phyloP scores from a whole-genome alignment of 2,888 invertebrate species.

The Oxyscelio sp. region DNA sequence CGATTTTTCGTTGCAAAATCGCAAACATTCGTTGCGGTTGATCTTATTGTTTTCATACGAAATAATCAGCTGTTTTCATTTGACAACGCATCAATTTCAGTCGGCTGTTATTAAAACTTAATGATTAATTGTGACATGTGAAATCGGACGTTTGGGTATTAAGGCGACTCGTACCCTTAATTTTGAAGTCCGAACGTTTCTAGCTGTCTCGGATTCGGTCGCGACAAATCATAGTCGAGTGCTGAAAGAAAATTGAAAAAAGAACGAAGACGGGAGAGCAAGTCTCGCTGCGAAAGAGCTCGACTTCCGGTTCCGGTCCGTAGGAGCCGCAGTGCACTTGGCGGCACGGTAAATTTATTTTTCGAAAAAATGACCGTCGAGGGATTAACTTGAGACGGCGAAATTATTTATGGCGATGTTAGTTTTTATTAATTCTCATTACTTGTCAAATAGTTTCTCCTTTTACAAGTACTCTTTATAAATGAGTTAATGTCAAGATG shows the following conservation, averaged over 20 bases:
- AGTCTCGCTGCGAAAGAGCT: slow-evolving; percentile 27
- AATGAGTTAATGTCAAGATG: too few relatives aligned
- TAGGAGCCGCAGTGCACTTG: slow-evolving; percentile 22
- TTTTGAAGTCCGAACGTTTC: slow-evolving; percentile 6
- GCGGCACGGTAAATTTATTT: slow-evolving; percentile 40
- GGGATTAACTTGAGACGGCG: background rate
- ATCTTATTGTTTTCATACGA: background rate
- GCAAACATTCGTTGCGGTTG: background rate
- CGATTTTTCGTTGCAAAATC: too few relatives aligned
- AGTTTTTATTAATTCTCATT: slow-evolving; percentile 4
- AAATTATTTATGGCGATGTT: slow-evolving; percentile 18
- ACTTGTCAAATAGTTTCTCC: too few relatives aligned
- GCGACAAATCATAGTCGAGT: slow-evolving; percentile 39
- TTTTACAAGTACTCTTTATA: too few relatives aligned
- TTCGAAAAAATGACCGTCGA: slow-evolving; percentile 37
- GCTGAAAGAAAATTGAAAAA: slow-evolving; percentile 31
- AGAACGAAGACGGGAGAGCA: slow-evolving; percentile 2
- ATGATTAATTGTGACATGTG: background rate
- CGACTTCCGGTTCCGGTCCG: slow-evolving; percentile 52
- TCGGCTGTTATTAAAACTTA: too few relatives aligned
- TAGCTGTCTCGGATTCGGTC: slow-evolving; percentile 11
- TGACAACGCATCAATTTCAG: too few relatives aligned
- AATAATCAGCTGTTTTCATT: too few relatives aligned
- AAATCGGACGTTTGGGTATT: background rate
- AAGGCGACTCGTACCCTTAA: background rate